Percentiles rank a stretch among this genome's conserved stretches.
phyloP scores from a whole-genome alignment of 2,797 vertebrate species.

The Hypotaenidia okinawae region DNA sequence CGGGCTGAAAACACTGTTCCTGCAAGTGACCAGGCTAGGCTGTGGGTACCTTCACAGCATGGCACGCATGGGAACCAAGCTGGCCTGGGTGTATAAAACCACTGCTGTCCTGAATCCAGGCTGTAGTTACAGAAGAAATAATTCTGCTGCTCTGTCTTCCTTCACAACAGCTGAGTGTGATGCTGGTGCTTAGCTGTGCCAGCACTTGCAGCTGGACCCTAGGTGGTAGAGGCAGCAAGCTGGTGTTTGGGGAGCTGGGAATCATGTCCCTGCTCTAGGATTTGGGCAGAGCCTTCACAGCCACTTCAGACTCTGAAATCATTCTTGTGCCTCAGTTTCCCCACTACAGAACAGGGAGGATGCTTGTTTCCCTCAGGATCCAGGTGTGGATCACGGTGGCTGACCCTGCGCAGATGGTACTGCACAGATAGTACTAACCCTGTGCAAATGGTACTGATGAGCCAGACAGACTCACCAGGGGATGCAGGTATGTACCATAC shows the following conservation, averaged over 20 bases:
- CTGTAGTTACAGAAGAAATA: neutral
- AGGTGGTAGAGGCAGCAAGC: fast-evolving
- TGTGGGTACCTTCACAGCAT: neutral
- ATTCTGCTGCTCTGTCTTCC: neutral
- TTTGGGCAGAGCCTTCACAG: neutral
- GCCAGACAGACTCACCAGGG: neutral
- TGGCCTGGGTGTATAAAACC: neutral
- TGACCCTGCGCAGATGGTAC: neutral
- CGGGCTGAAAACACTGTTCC: neutral
- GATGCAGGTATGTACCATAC: neutral
- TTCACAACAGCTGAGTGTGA: neutral
- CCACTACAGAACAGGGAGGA: neutral
- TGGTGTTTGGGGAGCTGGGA: neutral
- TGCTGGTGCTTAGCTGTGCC: neutral
- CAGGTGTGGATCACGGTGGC: neutral
- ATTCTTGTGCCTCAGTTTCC: neutral
- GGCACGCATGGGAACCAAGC: fast-evolving
- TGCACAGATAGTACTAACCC: no score
- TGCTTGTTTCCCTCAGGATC: neutral
- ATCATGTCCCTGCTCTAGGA: neutral
- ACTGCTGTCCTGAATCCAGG: neutral
- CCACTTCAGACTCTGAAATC: neutral
- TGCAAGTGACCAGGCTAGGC: neutral
- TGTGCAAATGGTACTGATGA: no score
- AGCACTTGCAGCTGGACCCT: neutral